A percentile compares a stretch with the other conserved stretches of the same genome.
phyloP scores from a whole-genome alignment of 2,888 invertebrate genomes.

The Gibbula magus region DNA sequence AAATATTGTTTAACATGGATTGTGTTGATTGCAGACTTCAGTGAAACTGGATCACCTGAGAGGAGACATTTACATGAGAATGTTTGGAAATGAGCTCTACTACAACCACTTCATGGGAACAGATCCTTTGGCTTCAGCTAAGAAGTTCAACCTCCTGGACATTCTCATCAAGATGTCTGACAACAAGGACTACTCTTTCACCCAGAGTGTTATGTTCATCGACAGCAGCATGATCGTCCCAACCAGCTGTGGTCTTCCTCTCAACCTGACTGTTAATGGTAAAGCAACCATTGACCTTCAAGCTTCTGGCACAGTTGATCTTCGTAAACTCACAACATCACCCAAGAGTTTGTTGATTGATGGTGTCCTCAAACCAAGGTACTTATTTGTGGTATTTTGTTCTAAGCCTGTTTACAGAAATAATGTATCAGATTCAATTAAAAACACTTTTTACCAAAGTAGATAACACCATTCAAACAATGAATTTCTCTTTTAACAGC shows the following conservation, averaged over 20 bases:
- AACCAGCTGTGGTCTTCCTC: constrained; percentile 88
- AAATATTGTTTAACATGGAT: background rate
- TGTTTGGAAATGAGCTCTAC: constrained; percentile 90
- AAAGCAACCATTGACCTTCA: constrained; percentile 90
- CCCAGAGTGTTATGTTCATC: constrained; percentile 89
- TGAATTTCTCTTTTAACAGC: constrained; percentile 76
- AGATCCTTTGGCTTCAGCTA: constrained; percentile 45
- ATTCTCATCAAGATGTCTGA: constrained; percentile 79
- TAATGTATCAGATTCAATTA: no score
- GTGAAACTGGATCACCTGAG: constrained; percentile 52
- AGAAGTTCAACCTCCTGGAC: constrained; percentile 75
- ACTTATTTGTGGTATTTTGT: constrained; percentile 24
- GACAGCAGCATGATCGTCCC: constrained; percentile 93
- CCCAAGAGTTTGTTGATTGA: constrained; percentile 83
- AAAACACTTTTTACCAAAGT: no score
- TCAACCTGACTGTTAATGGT: constrained; percentile 89
- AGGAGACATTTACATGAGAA: constrained; percentile 83
- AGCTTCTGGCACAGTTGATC: constrained; percentile 86
- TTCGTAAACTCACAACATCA: constrained; percentile 77
- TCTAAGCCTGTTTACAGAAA: no score
- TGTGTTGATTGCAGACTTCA: constrained; percentile 15
- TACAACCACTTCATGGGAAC: constrained; percentile 75
- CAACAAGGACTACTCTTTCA: constrained; percentile 86
- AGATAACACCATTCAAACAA: no score
- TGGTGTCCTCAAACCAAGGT: constrained; percentile 89